Evolutionary conservation across 2,113 vertebrate genomes (phyloP).

Genomic region (Boulengeromyrus knoepffleri): DNA sequence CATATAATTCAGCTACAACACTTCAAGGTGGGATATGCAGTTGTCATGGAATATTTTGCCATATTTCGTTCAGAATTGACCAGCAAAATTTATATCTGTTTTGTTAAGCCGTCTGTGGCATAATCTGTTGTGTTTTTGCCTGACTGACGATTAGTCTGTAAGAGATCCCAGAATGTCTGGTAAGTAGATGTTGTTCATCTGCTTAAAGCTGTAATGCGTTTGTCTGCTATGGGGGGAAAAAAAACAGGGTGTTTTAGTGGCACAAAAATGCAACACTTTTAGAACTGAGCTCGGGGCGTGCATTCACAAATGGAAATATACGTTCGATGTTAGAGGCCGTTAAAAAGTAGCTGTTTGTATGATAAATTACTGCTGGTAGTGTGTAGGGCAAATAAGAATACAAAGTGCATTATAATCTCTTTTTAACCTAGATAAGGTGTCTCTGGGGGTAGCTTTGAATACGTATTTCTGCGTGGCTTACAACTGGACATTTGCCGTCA

Average conservation of each 20-base stretch:
- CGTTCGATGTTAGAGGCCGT: neutral
- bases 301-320: neutral
- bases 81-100: neutral
- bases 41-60: neutral
- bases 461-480: neutral
- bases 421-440: constrained; percentile 9
- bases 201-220: neutral
- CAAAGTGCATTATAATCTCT: constrained; percentile 9
- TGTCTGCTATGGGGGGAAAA: neutral
- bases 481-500: neutral
- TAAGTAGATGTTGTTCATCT: neutral
- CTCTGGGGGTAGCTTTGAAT: neutral
- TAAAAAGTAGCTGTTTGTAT: neutral
- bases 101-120: neutral
- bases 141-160: neutral
- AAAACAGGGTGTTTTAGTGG: neutral
- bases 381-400: neutral
- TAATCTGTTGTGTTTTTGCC: neutral
- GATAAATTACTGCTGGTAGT: neutral
- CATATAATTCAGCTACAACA: neutral
- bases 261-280: neutral
- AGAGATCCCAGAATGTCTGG: neutral
- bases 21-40: neutral
- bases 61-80: neutral
- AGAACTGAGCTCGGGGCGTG: neutral